Base-by-base conservation (phyloP, 2,113 vertebrate species). In the Furnarius figulus region DNA sequence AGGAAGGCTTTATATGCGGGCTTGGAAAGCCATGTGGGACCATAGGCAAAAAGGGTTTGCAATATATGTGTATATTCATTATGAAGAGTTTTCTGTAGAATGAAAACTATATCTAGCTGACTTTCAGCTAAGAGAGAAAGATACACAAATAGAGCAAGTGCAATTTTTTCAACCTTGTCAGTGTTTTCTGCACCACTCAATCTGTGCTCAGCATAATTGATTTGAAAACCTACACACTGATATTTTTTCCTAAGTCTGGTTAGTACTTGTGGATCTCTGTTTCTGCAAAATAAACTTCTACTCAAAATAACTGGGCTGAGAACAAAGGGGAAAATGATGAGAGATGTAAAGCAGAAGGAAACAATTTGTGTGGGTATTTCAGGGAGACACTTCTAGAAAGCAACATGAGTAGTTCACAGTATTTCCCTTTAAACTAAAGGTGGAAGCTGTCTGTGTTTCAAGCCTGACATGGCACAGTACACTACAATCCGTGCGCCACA, bases 1-100 rank as follows among this genome's bases (percentile, higher is more conserved):
- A 94, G 82, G 81, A 87, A 93, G 71, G 89, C 37, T 95, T 96
- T 96, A 68, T 93, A 95, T 95, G 77, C 93, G 71, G 46, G 39
- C 81, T 95, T 94, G 62, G 94, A 94, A 96, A 91, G 58, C 84
- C 62, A 73, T 71, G 62, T 35, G 84, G 61, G 87, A 31, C 87
- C 73, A 84, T 37, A 47, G 47, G 35, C 44, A 37, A 63, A 81
- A 90, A 80, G 21, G 50, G 75, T 49, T 91, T 87, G 77, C 68
- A 56, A 44, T 89, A 56, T 84, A 76, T 13, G 18, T 56, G 66
- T 91, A 23, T 70, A 82, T 46, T 79, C 28, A 35, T 93, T 89
- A 47, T 82, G 62, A 87, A 66, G 78, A 93, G 66, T 83, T 93
- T 95, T 53, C 85, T 71, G 52, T 55, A 61, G 61, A 76, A 89